Conservation (phyloP, 2,888 invertebrate species). For the Drosophila eohydei region DNA sequence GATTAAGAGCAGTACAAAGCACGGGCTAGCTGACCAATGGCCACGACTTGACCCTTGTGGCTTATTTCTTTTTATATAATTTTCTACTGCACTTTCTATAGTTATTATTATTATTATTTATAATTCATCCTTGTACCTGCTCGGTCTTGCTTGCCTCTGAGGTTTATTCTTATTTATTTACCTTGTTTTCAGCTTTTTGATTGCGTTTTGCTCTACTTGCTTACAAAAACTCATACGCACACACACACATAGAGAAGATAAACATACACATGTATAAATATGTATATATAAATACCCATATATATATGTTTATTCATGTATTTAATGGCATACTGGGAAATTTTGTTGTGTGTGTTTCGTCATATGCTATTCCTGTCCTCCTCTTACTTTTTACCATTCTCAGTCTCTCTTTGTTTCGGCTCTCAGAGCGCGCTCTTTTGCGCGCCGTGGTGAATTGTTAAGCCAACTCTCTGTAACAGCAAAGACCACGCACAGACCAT, state of each 20-base stretch:
- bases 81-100: slow-evolving; percentile 23
- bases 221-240: slow-evolving; percentile 11
- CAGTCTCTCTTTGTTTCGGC: slow-evolving; percentile 8
- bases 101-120: slow-evolving; percentile 37
- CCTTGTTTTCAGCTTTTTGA: slow-evolving; percentile 22
- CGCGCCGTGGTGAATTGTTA: slow-evolving; percentile 57
- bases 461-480: slow-evolving; percentile 20
- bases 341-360: slow-evolving; percentile 21
- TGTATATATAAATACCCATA: background rate
- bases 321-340: slow-evolving; percentile 51
- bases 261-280: background rate
- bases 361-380: slow-evolving; percentile 7
- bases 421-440: slow-evolving; percentile 28
- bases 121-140: slow-evolving; percentile 66
- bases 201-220: slow-evolving; percentile 41
- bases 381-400: background rate
- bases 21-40: slow-evolving; percentile 11
- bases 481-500: background rate
- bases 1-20: slow-evolving; percentile 20
- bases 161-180: slow-evolving; percentile 34
- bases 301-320: background rate
- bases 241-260: background rate
- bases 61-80: background rate
- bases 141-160: slow-evolving; percentile 23
- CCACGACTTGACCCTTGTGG: slow-evolving; percentile 22